Base-by-base conservation (phyloP, 2,888 invertebrate species). In the Myopa testacea region DNA sequence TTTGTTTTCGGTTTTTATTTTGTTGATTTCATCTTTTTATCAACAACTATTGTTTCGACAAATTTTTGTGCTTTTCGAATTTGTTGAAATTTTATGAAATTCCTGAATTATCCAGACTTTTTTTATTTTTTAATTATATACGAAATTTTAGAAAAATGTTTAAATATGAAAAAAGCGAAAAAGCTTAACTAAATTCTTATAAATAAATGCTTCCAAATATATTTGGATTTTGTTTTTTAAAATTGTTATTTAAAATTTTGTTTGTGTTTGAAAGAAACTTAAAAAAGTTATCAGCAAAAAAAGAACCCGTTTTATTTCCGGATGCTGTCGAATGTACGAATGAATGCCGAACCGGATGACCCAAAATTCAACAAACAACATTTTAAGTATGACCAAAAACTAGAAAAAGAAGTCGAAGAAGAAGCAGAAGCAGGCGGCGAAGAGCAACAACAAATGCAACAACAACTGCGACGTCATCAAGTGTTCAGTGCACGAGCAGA, bases 301-400 rank as follows among this genome's bases (percentile, higher is more conserved):
- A 8, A 63, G 50, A 45, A 73, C 63, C 63, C 45, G 50, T 73
- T 73, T n/a, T 37, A 63, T 73, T 73, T 73, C 73, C 73, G 73
- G 73, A 73, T 73, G 62, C 73, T 63, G 73, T 40, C 19, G 70
- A 52, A n/a, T 58, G 58, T 12, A 72, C 60, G n/a, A 26, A 16
- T 65, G n/a, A 45, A 68, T 38, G 67, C 38, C 19, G 12, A 26
- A 52, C 45, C 16, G 34, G 12, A 26, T 10, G 5, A 26, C 40
- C 45, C 4, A 19, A 45, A 4, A 68, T 45, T 40, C 67, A 68
- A 8, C 26, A 26, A 26, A 26, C 26, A 26, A 26, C 26, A 26
- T 26, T 26, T 26, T 1, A 26, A 40, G 45, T 40, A 4, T 8
- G 45, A 8, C 12, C 40, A 38, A 38, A 6, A 68, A 67, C 37